Percentiles rank a stretch among this genome's conserved stretches.
phyloP scores from a whole-genome alignment of 1,140 invertebrate species.

The Magallana ariakensis region DNA sequence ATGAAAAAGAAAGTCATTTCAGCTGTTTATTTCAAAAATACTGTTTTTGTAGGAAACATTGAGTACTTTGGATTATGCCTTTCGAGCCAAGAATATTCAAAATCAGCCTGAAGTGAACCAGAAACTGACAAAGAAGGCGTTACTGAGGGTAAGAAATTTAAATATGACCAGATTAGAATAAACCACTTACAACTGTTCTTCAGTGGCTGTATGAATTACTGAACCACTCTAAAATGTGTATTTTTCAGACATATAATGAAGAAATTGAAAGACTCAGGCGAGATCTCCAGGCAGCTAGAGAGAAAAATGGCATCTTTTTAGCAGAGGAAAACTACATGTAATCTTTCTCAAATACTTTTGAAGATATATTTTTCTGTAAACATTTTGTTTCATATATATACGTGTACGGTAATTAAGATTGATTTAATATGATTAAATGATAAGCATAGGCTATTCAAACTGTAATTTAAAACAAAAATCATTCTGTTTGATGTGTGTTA shows the following conservation, averaged over 20 bases:
- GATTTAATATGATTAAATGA: too few relatives aligned
- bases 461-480: too few relatives aligned
- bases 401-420: too few relatives aligned
- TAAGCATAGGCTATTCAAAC: too few relatives aligned
- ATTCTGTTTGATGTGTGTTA: too few relatives aligned
- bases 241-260: slow-evolving; percentile 88
- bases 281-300: slow-evolving; percentile 90
- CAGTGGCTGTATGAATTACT: not conserved
- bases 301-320: slow-evolving; percentile 92
- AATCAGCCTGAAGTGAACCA: slow-evolving; percentile 97
- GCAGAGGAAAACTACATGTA: slow-evolving; percentile 90
- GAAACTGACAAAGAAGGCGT: slow-evolving; percentile 91
- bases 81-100: slow-evolving; percentile 96
- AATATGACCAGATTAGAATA: too few relatives aligned
- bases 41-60: slow-evolving; percentile 89
- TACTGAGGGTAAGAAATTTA: slow-evolving; percentile 84
- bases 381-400: too few relatives aligned
- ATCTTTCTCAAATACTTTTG: slow-evolving; percentile 11
- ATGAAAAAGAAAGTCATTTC: too few relatives aligned
- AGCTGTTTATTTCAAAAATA: not conserved
- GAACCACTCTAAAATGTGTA: not conserved
- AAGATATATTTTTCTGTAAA: too few relatives aligned
- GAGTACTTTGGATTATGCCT: slow-evolving; percentile 96
- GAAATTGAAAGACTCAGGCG: slow-evolving; percentile 93
- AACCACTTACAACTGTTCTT: not conserved